Conservation (phyloP, 2,113 vertebrate species). For the Elanus axillaris region DNA sequence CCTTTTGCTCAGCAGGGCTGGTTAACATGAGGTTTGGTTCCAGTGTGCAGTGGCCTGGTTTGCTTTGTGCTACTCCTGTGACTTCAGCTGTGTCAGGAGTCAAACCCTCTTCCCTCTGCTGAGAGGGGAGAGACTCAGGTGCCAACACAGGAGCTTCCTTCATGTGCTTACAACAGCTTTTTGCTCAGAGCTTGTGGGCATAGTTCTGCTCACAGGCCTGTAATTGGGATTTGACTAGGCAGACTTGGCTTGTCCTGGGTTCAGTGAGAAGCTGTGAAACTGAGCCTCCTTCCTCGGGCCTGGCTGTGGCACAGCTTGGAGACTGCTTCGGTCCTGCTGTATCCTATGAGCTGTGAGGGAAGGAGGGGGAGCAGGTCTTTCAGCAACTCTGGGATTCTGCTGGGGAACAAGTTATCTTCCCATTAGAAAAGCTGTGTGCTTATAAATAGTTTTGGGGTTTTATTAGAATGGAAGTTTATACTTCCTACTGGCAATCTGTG, state of each 20-base stretch:
- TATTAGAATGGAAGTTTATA: background rate
- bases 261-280: background rate
- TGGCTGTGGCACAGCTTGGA: background rate
- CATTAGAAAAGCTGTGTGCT: background rate
- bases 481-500: background rate
- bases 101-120: background rate
- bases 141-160: background rate
- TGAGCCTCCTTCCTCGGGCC: background rate
- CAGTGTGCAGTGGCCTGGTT: background rate
- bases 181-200: background rate
- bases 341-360: background rate
- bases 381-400: background rate
- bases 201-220: slow-evolving; percentile 11
- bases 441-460: background rate
- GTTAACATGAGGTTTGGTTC: background rate
- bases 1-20: fast-evolving
- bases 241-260: background rate
- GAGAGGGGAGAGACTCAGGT: background rate
- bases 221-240: background rate
- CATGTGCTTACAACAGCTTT: fast-evolving
- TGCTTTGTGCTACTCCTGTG: background rate
- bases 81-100: background rate
- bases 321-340: background rate
- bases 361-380: background rate
- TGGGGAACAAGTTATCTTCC: background rate